Evolutionary conservation across 2,888 invertebrate genomes (phyloP).

Genomic region (Aleiodes leptofemur): DNA sequence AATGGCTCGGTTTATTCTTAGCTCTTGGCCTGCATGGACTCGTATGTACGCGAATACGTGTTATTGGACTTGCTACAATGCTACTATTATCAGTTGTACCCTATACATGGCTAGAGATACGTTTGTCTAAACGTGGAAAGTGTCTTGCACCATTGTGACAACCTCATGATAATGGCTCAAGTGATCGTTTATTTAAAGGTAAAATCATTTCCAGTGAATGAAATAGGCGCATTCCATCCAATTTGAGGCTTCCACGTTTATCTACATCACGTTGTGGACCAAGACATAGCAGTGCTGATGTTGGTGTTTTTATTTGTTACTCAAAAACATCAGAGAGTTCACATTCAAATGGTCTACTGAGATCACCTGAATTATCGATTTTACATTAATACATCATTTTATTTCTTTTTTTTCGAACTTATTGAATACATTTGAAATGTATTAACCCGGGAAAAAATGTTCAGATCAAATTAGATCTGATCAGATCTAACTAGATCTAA

Average conservation of each 20-base stretch:
- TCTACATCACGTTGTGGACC: conserved; percentile 52
- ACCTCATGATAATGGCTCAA: conserved; percentile 66
- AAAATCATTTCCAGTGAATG: conserved; percentile 65
- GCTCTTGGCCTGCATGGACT: conserved; percentile 79
- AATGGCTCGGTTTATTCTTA: conserved; percentile 79
- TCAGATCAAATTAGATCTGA: too few relatives aligned
- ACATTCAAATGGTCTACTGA: conserved; percentile 47
- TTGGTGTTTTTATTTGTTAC: conserved; percentile 61
- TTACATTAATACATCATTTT: conserved; percentile 11
- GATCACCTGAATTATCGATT: conserved; percentile 47
- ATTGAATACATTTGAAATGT: too few relatives aligned
- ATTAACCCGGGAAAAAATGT: too few relatives aligned
- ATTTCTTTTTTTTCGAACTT: too few relatives aligned
- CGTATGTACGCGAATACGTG: conserved; percentile 77
- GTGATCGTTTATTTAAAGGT: conserved; percentile 51
- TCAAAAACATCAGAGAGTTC: conserved; percentile 51
- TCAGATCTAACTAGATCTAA: too few relatives aligned
- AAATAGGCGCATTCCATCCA: conserved; percentile 71
- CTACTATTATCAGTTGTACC: conserved; percentile 77
- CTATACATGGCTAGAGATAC: conserved; percentile 77
- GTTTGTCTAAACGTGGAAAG: conserved; percentile 75
- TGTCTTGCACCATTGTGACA: conserved; percentile 76
- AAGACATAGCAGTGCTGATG: conserved; percentile 53
- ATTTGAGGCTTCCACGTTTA: conserved; percentile 39
- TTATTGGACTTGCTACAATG: conserved; percentile 75